Conservation (phyloP, 2,113 vertebrate species). For the Nothobranchius kuhntae region DNA sequence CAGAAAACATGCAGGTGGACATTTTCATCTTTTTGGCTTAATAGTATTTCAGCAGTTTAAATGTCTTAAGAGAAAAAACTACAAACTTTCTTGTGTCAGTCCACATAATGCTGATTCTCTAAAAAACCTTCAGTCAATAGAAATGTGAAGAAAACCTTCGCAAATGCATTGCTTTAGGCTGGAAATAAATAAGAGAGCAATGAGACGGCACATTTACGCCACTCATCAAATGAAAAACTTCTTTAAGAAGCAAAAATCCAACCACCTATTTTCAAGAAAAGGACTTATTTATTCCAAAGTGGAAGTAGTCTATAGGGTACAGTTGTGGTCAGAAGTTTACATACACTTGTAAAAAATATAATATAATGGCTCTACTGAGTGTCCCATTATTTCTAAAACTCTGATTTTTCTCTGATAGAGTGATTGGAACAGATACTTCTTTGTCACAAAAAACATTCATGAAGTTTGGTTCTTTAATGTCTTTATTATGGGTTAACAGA, state of each 20-base stretch:
- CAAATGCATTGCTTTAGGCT: slow-evolving; percentile 19
- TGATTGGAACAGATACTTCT: no score
- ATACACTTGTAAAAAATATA: no score
- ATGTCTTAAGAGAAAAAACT: background rate
- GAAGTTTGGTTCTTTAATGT: no score
- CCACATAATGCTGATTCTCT: background rate
- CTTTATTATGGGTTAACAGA: no score
- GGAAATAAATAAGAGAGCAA: slow-evolving; percentile 13
- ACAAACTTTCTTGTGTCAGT: background rate
- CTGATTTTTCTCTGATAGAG: no score
- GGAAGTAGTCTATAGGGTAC: background rate
- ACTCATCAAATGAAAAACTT: slow-evolving; percentile 32
- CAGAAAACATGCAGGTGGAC: no score
- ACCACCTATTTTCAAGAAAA: slow-evolving; percentile 15
- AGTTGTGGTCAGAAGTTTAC: no score
- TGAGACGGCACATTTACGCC: slow-evolving; percentile 20
- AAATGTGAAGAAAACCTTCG: slow-evolving; percentile 7
- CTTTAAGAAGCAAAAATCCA: background rate
- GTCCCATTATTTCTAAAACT: no score
- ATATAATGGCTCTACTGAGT: no score
- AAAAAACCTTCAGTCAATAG: background rate
- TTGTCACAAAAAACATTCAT: no score
- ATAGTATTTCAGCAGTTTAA: background rate
- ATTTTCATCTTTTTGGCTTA: no score
- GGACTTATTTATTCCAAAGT: slow-evolving; percentile 19